Conservation (phyloP, 2,888 invertebrate genomes). For the Odiellus spinosus region DNA sequence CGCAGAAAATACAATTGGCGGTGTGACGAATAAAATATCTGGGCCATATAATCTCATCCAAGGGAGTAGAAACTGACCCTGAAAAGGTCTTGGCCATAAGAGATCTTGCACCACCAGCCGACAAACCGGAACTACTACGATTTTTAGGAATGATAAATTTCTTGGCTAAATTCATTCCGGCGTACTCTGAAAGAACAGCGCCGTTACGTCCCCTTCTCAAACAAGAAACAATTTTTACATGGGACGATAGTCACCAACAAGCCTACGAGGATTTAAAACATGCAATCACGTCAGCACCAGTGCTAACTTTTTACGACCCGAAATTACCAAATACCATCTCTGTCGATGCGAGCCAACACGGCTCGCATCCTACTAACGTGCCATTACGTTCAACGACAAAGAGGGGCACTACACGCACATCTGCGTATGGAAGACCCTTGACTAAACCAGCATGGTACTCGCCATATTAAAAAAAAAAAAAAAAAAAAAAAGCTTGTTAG, state of each 20-base stretch:
- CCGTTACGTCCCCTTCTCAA: neutral
- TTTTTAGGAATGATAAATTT: constrained; percentile 5
- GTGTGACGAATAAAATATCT: constrained; percentile 3
- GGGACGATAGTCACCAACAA: neutral
- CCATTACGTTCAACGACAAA: too few relatives aligned
- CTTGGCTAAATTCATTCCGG: too few relatives aligned
- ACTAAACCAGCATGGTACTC: too few relatives aligned
- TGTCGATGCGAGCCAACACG: constrained; percentile 26
- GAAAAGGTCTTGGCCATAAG: constrained; percentile 3
- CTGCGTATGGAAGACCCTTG: too few relatives aligned
- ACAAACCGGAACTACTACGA: constrained; percentile 3
- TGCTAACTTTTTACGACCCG: constrained; percentile 24
- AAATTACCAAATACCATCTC: constrained; percentile 16
- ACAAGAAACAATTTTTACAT: constrained; percentile 1
- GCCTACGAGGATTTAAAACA: constrained; percentile 24
- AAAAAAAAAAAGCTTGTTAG: too few relatives aligned
- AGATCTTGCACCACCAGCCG: constrained; percentile 1
- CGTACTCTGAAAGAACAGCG: too few relatives aligned
- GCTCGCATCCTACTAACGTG: too few relatives aligned
- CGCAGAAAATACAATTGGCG: constrained; percentile 2
- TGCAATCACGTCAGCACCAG: constrained; percentile 21
- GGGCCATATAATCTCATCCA: constrained; percentile 4
- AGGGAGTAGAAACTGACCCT: constrained; percentile 5
- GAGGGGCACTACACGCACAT: too few relatives aligned
- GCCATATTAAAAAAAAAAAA: too few relatives aligned